Base-by-base conservation (phyloP, 2,113 vertebrate species). In the Pseudorasbora parva region DNA sequence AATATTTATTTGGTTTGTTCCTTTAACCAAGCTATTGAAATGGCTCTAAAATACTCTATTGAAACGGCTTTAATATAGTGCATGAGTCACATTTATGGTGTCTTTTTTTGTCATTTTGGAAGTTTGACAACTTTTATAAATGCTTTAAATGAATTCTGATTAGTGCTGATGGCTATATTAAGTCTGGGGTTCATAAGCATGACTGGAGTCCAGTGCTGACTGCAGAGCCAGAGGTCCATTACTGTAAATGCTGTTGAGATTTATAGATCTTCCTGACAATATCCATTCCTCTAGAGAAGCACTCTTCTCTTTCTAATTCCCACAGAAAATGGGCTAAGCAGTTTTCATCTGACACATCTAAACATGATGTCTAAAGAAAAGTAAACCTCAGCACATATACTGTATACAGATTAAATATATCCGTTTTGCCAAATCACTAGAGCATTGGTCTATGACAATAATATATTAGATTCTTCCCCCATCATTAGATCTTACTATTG, bases 221-320 rank as follows among this genome's bases (percentile, higher is more conserved):
- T 49, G 57, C 68, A 80, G 27, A 86, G 81, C 86, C 83, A 83
- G 41, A 83, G 87, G 88, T 88, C 91, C 90, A 91, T 88, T 91
- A 84, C 11, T 30, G 71, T 82, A 90, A 87, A 79, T 89, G 85
- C 85, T 86, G 82, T 57, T 62, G 51, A 88, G 83, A 87, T 88
- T 90, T 75, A 89, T 75, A 85, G 75, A 82, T 79, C 62, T 5
- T 82, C 87, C 81, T 73, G 83, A 87, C 88, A 57, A 78, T 66
- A 87, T 85, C 81, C 78, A 76, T 85, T 82, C n/a, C 62, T 82
- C 17, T 54, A 66, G 25, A n/a, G 25, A 71, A 77, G 75, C 51
- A 74, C 47, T 30, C 9, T 15, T 43, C 33, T 77, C 74, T 78
- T 78, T 54, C 75, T 60, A 9, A 43, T 43, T 37, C 47, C 82